phyloP scores from a whole-genome alignment of 2,888 invertebrate genomes.

The Rhopalosiphum nymphaeae region DNA sequence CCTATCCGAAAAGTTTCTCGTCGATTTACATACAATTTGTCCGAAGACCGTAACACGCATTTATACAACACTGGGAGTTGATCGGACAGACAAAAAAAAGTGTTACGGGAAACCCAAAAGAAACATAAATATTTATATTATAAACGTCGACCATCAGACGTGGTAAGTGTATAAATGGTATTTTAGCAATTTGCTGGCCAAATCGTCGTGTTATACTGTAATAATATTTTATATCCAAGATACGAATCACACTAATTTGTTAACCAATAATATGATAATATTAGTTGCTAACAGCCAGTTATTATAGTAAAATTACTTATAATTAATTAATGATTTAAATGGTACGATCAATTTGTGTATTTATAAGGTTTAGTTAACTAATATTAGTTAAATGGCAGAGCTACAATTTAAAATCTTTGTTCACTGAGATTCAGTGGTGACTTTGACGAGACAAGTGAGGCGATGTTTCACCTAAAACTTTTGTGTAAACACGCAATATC shows the following conservation, averaged over 20 bases:
- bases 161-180: neutral
- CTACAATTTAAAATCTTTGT: neutral
- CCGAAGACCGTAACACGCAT: neutral
- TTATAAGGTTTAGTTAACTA: neutral
- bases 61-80: neutral
- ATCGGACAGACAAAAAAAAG: neutral
- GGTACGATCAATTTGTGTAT: neutral
- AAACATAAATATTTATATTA: neutral
- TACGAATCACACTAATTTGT: neutral
- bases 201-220: neutral
- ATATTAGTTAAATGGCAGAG: neutral
- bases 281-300: neutral
- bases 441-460: neutral
- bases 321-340: neutral
- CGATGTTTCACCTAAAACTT: neutral
- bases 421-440: neutral
- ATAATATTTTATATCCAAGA: neutral
- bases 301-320: neutral
- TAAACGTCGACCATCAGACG: neutral
- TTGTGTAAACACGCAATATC: neutral
- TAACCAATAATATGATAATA: neutral
- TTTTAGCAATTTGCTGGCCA: neutral
- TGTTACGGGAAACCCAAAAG: neutral
- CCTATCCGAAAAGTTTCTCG: neutral
- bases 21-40: neutral